These are phyloP conservation scores for Trissolcus basalis DNA, from an alignment of 1,140 invertebrate genomes.

Conservation along the genomic window DNA sequence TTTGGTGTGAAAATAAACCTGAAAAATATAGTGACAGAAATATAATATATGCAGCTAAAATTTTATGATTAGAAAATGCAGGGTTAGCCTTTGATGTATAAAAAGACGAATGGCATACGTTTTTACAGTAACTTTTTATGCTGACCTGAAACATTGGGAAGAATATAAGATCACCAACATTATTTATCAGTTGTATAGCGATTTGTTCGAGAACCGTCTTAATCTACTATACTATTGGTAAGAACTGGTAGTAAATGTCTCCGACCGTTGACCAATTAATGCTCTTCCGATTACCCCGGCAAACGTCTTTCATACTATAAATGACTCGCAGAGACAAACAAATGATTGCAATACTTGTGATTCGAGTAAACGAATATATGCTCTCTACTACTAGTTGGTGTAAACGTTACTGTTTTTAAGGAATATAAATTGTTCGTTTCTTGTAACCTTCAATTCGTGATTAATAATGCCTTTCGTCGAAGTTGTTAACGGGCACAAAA, in stretches of 20 bases:
- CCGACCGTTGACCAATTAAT: slow-evolving; percentile 39
- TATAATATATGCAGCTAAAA: too few species aligned
- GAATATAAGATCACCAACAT: too few species aligned
- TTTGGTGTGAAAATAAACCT: too few species aligned
- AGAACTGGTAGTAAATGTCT: slow-evolving; percentile 27
- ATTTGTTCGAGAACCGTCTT: slow-evolving; percentile 8
- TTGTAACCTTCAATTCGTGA: slow-evolving; percentile 7
- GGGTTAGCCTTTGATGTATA: too few species aligned
- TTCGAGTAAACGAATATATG: slow-evolving; percentile 18
- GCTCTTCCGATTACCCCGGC: slow-evolving; percentile 24
- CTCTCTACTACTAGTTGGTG: background rate
- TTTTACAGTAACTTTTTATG: too few species aligned
- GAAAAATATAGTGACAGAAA: too few species aligned
- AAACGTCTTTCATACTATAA: slow-evolving; percentile 42
- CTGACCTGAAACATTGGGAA: too few species aligned
- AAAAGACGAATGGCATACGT: too few species aligned
- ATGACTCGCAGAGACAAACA: slow-evolving; percentile 39
- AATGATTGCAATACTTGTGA: slow-evolving; percentile 33
- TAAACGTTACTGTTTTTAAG: slow-evolving; percentile 2
- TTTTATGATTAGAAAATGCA: too few species aligned
- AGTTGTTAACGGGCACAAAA: slow-evolving; percentile 54
- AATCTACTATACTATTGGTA: slow-evolving; percentile 34
- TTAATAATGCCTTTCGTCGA: slow-evolving; percentile 74
- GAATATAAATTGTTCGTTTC: background rate
- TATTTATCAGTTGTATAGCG: too few species aligned